Conservation (phyloP, 2,797 vertebrate genomes). For the Xenentodon cancila region DNA sequence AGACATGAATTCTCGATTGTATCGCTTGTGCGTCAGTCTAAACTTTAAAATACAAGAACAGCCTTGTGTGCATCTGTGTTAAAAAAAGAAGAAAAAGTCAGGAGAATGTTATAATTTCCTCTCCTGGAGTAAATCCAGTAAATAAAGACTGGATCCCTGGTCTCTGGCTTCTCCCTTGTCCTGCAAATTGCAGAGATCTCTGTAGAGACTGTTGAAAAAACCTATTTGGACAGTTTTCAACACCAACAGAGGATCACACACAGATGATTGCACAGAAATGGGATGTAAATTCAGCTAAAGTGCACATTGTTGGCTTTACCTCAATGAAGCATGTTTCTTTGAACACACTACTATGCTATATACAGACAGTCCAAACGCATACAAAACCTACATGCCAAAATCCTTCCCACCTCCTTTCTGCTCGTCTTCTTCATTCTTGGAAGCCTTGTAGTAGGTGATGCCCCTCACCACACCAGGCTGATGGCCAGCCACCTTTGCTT, state of each 20-base stretch:
- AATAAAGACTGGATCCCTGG: conserved; percentile 2
- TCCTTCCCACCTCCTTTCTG: conserved; percentile 79
- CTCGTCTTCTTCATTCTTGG: conserved; percentile 74
- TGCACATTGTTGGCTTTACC: conserved; percentile 38
- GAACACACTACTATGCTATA: conserved; percentile 8
- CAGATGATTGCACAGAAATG: conserved; percentile 55
- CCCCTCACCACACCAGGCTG: conserved; percentile 90
- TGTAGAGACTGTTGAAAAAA: conserved; percentile 47
- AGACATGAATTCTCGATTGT: conserved; percentile 12
- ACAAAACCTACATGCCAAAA: not conserved
- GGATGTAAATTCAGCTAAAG: conserved; percentile 12
- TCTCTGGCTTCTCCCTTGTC: conserved; percentile 16
- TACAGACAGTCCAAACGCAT: not conserved
- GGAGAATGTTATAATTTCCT: not conserved
- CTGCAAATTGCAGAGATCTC: conserved; percentile 30
- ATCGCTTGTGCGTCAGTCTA: conserved; percentile 34
- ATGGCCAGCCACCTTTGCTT: conserved; percentile 81
- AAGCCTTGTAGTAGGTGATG: conserved; percentile 95
- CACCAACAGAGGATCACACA: conserved; percentile 42
- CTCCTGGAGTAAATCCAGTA: conserved; percentile 6
- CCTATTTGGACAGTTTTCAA: conserved; percentile 52
- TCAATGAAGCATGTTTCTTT: conserved; percentile 4
- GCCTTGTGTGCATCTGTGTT: no score
- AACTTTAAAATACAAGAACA: not conserved
- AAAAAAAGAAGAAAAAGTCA: no score